A percentile compares a stretch with the other conserved stretches of the same genome.
These are phyloP conservation scores for Colossoma macropomum DNA, from an alignment of 2,113 vertebrate genomes.

Conservation along the genomic window DNA sequence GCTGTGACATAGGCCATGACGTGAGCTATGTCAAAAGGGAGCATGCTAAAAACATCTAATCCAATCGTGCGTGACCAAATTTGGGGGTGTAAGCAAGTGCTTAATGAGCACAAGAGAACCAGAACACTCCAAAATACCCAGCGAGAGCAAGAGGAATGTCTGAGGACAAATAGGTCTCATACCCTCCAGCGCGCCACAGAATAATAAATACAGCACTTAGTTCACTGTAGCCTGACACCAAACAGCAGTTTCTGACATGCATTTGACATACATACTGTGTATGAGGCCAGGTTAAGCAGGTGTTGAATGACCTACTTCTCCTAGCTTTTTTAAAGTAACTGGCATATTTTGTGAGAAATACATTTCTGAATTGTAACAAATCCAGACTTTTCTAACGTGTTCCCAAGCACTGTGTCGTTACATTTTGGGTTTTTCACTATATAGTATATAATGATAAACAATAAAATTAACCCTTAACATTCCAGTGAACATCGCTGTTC, in stretches of 20 bases:
- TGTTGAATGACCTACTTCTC: slow-evolving; percentile 33
- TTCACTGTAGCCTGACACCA: slow-evolving; percentile 6
- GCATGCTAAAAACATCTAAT: slow-evolving; percentile 37
- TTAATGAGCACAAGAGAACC: slow-evolving; percentile 25
- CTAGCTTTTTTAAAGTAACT: not conserved
- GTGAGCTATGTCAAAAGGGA: slow-evolving; percentile 33
- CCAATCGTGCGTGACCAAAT: slow-evolving; percentile 45
- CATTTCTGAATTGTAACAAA: slow-evolving; percentile 29
- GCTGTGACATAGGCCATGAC: slow-evolving; percentile 33
- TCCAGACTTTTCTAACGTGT: not conserved
- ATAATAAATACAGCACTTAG: slow-evolving; percentile 15
- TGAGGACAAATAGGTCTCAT: not conserved
- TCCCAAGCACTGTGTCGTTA: too few species aligned
- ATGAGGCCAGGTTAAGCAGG: not conserved
- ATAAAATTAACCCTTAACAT: too few species aligned
- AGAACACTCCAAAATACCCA: slow-evolving; percentile 7
- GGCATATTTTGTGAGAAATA: not conserved
- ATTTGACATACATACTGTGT: not conserved
- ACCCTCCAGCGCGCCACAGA: not conserved
- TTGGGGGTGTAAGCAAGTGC: slow-evolving; percentile 28
- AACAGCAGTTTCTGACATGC: slow-evolving; percentile 19
- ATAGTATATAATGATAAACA: not conserved
- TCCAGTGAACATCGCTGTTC: too few species aligned
- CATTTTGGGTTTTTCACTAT: too few species aligned
- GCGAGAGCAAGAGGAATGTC: slow-evolving; percentile 13